Evolutionary conservation across 1,140 invertebrate genomes (phyloP), one percentile per base, ranked within the genome.

Genomic region (Ptiloglossa arizonensis): DNA sequence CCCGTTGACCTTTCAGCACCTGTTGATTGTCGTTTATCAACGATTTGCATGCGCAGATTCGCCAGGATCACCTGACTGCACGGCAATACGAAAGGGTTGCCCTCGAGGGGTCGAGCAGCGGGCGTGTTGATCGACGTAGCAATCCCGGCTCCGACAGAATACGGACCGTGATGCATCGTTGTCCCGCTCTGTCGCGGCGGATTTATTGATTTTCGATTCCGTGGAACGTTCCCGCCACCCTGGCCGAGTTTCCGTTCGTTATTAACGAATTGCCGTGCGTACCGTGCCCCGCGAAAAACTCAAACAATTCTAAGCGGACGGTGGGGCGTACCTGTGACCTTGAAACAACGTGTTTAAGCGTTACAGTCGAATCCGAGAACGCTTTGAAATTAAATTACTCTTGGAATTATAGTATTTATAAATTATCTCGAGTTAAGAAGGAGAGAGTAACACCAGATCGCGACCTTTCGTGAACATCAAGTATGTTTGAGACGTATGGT

Each of bases 11-110:
- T 81, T 84, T 85, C 57, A 48, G 73, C 81, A 85, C 83, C 83
- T 85, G 83, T 85, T 85, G 83, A 85, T 84, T 83, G 83, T 83
- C 83, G 83, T 81, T 85, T 83, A 84, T 85, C 83, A 85, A 84
- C 66, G 82, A 85, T 85, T 85, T 85, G 82, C 78, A 85, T 84
- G 68, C 72, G 54, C 78, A 74, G 81, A 85, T 85, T 85, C 70
- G 54, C 66, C 41, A 56, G 27, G 48, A 74, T 71, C 67, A 83
- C 74, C 80, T 82, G 80, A 46, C 64, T 50, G 35, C 19, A 5
- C 57, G 38, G 2, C 54, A 17, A 71, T 75, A 74, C 56, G 64
- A 78, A 83, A 69, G 17, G 60, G 22, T 32, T 41, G 66, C 48
- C 46, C 56, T 56, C 38, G 44, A 56, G 74, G 56, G 67, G 46